Percentiles rank a stretch among this genome's conserved stretches.
These are phyloP conservation scores for Acanthurus leucopareius DNA, from an alignment of 2,797 vertebrate species.

Conservation along the genomic window DNA sequence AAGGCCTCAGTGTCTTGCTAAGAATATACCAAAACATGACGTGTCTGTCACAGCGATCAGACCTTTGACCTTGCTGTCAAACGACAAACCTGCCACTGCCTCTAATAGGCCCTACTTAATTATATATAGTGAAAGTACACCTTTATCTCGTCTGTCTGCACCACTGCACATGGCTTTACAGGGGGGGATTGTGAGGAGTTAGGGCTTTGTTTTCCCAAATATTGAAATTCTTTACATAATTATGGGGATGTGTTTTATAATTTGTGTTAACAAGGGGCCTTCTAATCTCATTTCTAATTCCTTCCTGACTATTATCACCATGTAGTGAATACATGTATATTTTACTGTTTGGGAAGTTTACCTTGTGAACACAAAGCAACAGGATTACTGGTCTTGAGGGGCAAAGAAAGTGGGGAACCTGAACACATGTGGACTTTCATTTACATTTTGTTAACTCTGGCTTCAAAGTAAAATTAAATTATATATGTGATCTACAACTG, in stretches of 20 bases:
- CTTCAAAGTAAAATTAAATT: conserved; percentile 7
- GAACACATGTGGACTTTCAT: conserved; percentile 3
- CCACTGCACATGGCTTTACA: conserved; percentile 43
- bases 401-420: conserved; percentile 45
- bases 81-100: conserved; percentile 10
- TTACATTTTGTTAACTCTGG: background rate
- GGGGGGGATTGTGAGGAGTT: conserved; percentile 41
- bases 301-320: conserved; percentile 69
- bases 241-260: conserved; percentile 73
- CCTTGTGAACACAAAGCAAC: conserved; percentile 57
- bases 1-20: background rate
- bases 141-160: conserved; percentile 22
- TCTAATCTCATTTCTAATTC: conserved; percentile 63
- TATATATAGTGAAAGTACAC: conserved; percentile 32
- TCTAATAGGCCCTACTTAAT: conserved; percentile 1
- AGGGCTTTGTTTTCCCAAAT: conserved; percentile 70
- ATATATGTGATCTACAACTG: conserved; percentile 7
- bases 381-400: conserved; percentile 39
- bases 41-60: conserved; percentile 15
- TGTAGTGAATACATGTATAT: conserved; percentile 27
- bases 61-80: conserved; percentile 34
- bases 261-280: conserved; percentile 72
- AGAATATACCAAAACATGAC: background rate
- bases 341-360: conserved; percentile 59
- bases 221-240: conserved; percentile 73